Evolutionary conservation across 2,113 vertebrate genomes (phyloP).

Genomic region (Festucalex cinctus): DNA sequence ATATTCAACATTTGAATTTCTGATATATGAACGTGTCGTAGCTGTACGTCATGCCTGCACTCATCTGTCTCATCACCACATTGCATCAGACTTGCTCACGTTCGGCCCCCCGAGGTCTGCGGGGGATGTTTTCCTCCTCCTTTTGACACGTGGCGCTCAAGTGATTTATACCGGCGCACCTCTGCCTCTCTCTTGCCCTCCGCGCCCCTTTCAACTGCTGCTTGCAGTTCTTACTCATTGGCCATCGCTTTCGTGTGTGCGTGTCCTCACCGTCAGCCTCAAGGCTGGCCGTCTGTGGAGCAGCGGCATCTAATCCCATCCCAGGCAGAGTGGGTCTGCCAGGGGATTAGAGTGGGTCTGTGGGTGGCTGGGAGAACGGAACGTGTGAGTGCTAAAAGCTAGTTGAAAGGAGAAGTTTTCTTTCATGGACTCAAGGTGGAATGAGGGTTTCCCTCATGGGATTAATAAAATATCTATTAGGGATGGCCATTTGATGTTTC

Average conservation of each 20-base stretch:
- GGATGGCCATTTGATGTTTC: neutral
- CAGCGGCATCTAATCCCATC: slow-evolving; percentile 59
- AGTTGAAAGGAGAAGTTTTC: neutral
- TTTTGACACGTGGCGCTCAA: slow-evolving; percentile 53
- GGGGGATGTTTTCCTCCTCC: slow-evolving; percentile 62
- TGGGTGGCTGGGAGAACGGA: slow-evolving; percentile 52
- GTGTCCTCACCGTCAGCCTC: slow-evolving; percentile 18
- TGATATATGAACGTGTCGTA: neutral
- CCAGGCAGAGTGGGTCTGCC: slow-evolving; percentile 51
- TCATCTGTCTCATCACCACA: slow-evolving; percentile 24
- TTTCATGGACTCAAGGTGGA: neutral
- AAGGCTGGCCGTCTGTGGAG: slow-evolving; percentile 22
- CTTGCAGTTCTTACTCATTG: slow-evolving; percentile 43
- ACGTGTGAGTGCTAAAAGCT: slow-evolving; percentile 34
- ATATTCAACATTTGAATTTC: too few relatives aligned
- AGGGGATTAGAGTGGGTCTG: slow-evolving; percentile 50
- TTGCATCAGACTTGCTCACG: slow-evolving; percentile 29
- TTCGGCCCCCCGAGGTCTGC: slow-evolving; percentile 35
- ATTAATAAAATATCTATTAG: neutral
- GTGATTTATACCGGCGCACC: slow-evolving; percentile 66
- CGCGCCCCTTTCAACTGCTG: slow-evolving; percentile 36
- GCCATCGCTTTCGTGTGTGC: slow-evolving; percentile 34
- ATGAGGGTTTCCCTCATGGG: neutral
- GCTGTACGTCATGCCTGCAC: neutral
- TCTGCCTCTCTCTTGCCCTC: slow-evolving; percentile 27